Percentiles rank a stretch among this genome's conserved stretches.
These are phyloP conservation scores for Phyllotreta cruciferae DNA, from an alignment of 2,888 invertebrate species.

Conservation along the genomic window DNA sequence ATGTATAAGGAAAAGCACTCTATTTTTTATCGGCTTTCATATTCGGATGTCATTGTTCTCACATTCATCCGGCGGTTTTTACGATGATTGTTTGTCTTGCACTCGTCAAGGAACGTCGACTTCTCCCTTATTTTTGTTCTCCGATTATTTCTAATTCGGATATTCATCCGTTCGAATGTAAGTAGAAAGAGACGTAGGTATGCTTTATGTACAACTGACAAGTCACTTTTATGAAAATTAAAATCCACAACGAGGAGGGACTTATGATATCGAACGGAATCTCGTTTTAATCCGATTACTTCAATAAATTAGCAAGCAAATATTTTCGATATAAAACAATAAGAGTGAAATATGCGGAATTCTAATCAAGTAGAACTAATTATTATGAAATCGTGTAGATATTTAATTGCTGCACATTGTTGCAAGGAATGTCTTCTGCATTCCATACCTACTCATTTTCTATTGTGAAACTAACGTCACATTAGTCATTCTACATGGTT, in stretches of 20 bases:
- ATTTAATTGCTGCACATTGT: slow-evolving; percentile 12
- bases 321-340: slow-evolving; percentile 2
- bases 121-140: slow-evolving; percentile 37
- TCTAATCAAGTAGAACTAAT: slow-evolving; percentile 9
- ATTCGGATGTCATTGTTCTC: slow-evolving; percentile 38
- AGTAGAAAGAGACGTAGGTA: no score
- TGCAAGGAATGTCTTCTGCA: slow-evolving; percentile 13
- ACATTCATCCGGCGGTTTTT: slow-evolving; percentile 37
- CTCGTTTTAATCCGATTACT: no score
- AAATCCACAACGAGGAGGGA: no score
- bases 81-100: slow-evolving; percentile 37
- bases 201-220: no score
- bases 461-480: slow-evolving; percentile 4
- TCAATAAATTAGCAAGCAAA: no score
- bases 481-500: slow-evolving; percentile 13
- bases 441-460: slow-evolving; percentile 17
- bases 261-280: neutral
- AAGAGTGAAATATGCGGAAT: slow-evolving; percentile 1
- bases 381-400: neutral
- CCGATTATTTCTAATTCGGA: slow-evolving; percentile 25
- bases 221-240: no score
- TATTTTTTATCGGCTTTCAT: slow-evolving; percentile 14
- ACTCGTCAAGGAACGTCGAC: slow-evolving; percentile 39
- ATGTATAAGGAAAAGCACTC: neutral
- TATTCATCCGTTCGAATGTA: slow-evolving; percentile 11